Evolutionary conservation across 35 echinoderm and acorn worm genomes (phyloP).

Genomic region (Hemicentrotus pulcherrimus): DNA sequence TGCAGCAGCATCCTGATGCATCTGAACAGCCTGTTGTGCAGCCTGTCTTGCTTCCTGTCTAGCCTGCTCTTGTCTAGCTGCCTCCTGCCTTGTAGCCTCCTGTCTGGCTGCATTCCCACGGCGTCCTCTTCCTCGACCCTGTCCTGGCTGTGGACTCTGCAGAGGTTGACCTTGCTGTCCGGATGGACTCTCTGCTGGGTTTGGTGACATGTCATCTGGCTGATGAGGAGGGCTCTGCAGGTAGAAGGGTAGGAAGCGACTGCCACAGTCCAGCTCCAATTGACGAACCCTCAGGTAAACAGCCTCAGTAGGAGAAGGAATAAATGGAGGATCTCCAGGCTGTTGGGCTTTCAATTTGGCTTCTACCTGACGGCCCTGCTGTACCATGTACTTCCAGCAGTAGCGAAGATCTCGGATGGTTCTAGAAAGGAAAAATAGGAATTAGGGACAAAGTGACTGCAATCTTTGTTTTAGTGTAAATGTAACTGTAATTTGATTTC

Average conservation of each 20-base stretch:
- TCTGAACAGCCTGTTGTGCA: background rate
- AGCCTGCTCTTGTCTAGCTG: background rate
- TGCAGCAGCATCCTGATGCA: background rate
- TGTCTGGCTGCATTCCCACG: background rate
- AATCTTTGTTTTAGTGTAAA: too few relatives aligned
- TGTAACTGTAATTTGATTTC: too few relatives aligned
- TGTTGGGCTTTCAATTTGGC: slow-evolving; percentile 26
- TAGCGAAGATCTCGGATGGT: slow-evolving; percentile 32
- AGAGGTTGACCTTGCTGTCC: slow-evolving; percentile 13
- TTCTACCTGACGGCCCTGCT: slow-evolving; percentile 39
- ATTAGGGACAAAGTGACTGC: too few relatives aligned
- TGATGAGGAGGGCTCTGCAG: slow-evolving; percentile 3
- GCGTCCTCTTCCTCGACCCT: background rate
- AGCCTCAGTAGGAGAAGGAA: slow-evolving; percentile 31
- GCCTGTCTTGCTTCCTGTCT: background rate
- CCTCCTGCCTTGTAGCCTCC: background rate
- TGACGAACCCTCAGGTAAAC: slow-evolving; percentile 31
- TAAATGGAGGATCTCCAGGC: slow-evolving; percentile 33
- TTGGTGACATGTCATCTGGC: slow-evolving; percentile 25
- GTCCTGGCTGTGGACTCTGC: background rate
- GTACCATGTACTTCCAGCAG: slow-evolving; percentile 51
- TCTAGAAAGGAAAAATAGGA: background rate
- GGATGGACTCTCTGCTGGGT: background rate
- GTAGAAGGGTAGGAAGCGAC: slow-evolving; percentile 35
- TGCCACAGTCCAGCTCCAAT: slow-evolving; percentile 39